Percentiles rank a stretch among this genome's conserved stretches.
phyloP scores from a whole-genome alignment of 2,797 vertebrate genomes.

The Periophthalmus magnuspinnatus region DNA sequence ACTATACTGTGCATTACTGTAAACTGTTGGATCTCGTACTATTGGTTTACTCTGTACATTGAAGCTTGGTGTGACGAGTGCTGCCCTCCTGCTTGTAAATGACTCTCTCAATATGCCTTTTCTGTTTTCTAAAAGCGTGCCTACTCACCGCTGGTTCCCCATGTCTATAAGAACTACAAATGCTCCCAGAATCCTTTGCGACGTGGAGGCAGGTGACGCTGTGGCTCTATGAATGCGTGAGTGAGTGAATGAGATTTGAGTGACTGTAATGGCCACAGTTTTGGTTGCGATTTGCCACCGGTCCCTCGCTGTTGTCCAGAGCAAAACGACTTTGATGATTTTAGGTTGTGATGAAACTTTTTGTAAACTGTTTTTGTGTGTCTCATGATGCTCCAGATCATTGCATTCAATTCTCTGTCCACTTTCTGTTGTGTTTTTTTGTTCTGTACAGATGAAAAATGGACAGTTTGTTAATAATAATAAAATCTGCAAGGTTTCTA shows the following conservation, averaged over 20 bases:
- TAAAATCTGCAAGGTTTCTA: slow-evolving; percentile 93
- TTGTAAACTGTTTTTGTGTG: slow-evolving; percentile 78
- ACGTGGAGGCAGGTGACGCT: slow-evolving; percentile 11
- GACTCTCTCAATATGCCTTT: slow-evolving; percentile 49
- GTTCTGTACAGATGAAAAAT: slow-evolving; percentile 91
- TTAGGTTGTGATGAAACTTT: slow-evolving; percentile 56
- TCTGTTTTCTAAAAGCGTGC: slow-evolving; percentile 49
- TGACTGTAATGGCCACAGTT: slow-evolving; percentile 17
- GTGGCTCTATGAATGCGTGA: slow-evolving; percentile 18
- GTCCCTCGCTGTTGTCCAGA: slow-evolving; percentile 42
- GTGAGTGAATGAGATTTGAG: not conserved
- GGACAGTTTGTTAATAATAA: slow-evolving; percentile 93
- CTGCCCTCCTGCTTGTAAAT: slow-evolving; percentile 48
- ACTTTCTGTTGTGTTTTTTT: slow-evolving; percentile 32
- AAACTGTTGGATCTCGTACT: slow-evolving; percentile 21
- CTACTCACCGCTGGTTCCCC: slow-evolving; percentile 46
- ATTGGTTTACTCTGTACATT: not conserved
- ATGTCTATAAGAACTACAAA: slow-evolving; percentile 32
- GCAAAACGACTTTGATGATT: slow-evolving; percentile 33
- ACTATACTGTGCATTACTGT: slow-evolving; percentile 32
- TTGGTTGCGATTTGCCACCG: slow-evolving; percentile 18
- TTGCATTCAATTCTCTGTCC: slow-evolving; percentile 50
- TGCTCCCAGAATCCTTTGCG: slow-evolving; percentile 31
- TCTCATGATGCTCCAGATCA: slow-evolving; percentile 57
- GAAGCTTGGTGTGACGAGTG: slow-evolving; percentile 26